A percentile compares a stretch with the other conserved stretches of the same genome.
Conservation (phyloP, 2,797 vertebrate species). For the Danio choprae region DNA sequence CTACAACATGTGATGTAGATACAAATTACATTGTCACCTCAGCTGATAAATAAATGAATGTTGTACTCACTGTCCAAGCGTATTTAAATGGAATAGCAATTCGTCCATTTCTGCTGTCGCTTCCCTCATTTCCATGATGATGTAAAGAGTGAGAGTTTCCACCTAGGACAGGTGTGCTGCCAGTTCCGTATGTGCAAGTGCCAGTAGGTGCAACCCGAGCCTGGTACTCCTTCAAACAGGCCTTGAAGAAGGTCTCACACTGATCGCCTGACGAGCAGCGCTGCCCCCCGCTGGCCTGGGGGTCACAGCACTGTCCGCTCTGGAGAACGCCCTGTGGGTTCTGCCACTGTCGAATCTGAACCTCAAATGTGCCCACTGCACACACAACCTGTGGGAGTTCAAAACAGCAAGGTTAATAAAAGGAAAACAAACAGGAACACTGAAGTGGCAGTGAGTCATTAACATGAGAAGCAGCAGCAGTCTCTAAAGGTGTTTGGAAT, state of each 20-base stretch:
- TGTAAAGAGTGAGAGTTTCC: conserved; percentile 76
- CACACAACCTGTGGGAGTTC: conserved; percentile 64
- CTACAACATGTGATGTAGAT: background rate
- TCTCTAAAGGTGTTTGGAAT: conserved; percentile 20
- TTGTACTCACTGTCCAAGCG: conserved; percentile 84
- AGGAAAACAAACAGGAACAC: conserved; percentile 32
- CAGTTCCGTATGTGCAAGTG: conserved; percentile 78
- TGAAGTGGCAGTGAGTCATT: conserved; percentile 2
- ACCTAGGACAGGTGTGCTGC: conserved; percentile 77
- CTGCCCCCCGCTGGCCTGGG: conserved; percentile 65
- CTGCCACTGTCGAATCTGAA: conserved; percentile 80
- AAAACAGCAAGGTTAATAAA: conserved; percentile 20
- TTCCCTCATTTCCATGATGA: conserved; percentile 66
- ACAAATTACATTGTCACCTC: background rate
- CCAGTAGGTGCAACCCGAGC: conserved; percentile 74
- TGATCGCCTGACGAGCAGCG: conserved; percentile 75
- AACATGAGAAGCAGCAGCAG: conserved; percentile 5
- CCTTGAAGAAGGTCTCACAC: conserved; percentile 82
- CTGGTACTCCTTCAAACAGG: conserved; percentile 87
- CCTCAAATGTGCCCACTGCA: conserved; percentile 80
- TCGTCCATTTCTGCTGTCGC: conserved; percentile 69
- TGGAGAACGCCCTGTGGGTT: conserved; percentile 78
- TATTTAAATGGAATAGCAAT: conserved; percentile 83
- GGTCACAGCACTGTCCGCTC: conserved; percentile 80
- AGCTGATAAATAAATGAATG: background rate